phyloP scores from a whole-genome alignment of 2,797 vertebrate genomes.

The Syndactyla subalaris region DNA sequence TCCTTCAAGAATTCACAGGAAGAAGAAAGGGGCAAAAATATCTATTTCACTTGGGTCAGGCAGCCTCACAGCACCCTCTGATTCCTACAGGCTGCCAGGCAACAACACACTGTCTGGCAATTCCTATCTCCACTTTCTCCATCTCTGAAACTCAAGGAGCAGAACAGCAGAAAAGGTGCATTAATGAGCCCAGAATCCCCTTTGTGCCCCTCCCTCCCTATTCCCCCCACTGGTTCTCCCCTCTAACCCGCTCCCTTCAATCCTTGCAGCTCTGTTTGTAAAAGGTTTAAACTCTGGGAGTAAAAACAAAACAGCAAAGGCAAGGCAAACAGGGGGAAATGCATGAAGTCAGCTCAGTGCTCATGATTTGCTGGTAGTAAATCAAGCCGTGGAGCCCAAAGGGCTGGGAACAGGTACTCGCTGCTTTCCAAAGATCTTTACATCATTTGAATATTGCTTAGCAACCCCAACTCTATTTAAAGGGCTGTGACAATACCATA shows the following conservation, averaged over 20 bases:
- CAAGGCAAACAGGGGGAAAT: not conserved
- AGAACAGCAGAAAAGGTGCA: not conserved
- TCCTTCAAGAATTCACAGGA: slow-evolving; percentile 23
- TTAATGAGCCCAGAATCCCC: not conserved
- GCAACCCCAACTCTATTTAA: slow-evolving; percentile 58
- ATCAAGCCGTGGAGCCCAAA: not conserved
- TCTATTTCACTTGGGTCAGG: slow-evolving; percentile 29
- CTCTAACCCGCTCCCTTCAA: not conserved
- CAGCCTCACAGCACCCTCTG: not conserved
- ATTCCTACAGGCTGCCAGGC: slow-evolving; percentile 25
- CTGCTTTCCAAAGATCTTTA: slow-evolving; percentile 16
- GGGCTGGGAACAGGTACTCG: slow-evolving; percentile 42
- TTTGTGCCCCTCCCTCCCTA: not conserved
- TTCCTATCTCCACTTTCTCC: not conserved
- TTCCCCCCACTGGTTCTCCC: not conserved
- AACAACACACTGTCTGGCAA: not conserved
- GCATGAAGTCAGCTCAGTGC: not conserved
- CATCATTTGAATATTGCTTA: slow-evolving; percentile 65
- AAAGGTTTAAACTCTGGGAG: not conserved
- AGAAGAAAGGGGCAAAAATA: slow-evolving; percentile 17
- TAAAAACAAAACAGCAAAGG: not conserved
- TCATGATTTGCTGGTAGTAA: slow-evolving; percentile 28
- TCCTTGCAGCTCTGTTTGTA: not conserved
- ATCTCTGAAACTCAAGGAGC: not conserved
- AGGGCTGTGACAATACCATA: slow-evolving; percentile 38